A percentile compares a stretch with the other conserved stretches of the same genome.
These are phyloP conservation scores for Coracopsis vasa DNA, from an alignment of 2,113 vertebrate species.

Conservation along the genomic window DNA sequence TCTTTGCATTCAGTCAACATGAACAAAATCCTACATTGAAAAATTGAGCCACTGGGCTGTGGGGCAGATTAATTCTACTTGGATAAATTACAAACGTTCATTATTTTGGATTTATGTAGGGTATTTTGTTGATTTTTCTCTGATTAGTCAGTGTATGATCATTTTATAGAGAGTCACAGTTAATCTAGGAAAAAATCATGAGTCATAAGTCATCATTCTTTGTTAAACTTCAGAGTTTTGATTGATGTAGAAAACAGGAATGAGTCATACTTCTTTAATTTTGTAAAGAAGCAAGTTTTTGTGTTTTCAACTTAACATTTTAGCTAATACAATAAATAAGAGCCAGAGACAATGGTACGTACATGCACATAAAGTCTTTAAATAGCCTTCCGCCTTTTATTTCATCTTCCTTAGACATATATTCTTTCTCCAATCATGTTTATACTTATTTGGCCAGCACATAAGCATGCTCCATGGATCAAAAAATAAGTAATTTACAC, in stretches of 20 bases:
- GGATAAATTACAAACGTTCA: neutral
- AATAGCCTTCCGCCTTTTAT: neutral
- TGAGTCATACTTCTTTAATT: neutral
- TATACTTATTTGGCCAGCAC: neutral
- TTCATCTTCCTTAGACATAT: neutral
- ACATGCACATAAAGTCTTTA: neutral
- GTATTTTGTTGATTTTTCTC: neutral
- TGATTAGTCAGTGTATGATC: neutral
- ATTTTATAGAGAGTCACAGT: neutral
- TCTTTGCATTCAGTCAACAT: neutral
- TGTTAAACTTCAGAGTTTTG: neutral
- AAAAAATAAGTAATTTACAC: neutral
- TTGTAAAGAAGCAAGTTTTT: neutral
- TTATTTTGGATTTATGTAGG: neutral
- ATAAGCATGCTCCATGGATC: neutral
- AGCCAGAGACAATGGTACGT: neutral
- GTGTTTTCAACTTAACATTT: neutral
- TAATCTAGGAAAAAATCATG: neutral
- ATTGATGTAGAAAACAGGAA: neutral
- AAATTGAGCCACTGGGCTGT: neutral
- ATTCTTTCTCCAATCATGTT: neutral
- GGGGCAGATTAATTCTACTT: neutral
- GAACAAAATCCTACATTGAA: neutral
- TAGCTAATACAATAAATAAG: neutral
- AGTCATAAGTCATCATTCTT: neutral